phyloP scores from a whole-genome alignment of 2,113 vertebrate species.

The Opisthocomus hoazin region DNA sequence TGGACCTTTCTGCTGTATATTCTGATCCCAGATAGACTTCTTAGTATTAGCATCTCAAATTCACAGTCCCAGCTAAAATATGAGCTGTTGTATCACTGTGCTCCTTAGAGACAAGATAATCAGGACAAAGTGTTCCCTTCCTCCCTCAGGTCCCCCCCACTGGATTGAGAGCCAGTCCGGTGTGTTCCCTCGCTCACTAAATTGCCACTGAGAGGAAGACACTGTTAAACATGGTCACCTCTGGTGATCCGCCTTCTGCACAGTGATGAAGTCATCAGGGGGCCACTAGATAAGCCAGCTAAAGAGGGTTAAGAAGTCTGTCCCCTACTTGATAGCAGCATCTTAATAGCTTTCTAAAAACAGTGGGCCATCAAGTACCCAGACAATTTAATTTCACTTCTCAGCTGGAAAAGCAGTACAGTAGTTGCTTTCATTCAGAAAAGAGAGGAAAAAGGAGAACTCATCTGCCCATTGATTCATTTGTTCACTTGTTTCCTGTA shows the following conservation, averaged over 20 bases:
- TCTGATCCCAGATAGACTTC: not conserved
- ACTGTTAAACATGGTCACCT: not conserved
- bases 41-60: not conserved
- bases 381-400: constrained; percentile 67
- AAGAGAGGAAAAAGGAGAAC: not conserved
- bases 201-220: constrained; percentile 28
- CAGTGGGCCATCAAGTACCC: constrained; percentile 50
- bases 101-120: not conserved
- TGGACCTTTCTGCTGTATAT: not conserved
- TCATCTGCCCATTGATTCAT: not conserved
- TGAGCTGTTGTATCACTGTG: not conserved
- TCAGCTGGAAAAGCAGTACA: constrained; percentile 60
- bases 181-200: not conserved
- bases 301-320: constrained; percentile 59
- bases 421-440: constrained; percentile 40
- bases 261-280: not conserved
- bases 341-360: constrained; percentile 65
- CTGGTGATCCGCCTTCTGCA: not conserved
- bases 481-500: not conserved
- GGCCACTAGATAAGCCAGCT: constrained; percentile 41
- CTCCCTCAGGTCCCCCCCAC: not conserved
- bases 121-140: not conserved
- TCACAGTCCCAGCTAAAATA: not conserved
- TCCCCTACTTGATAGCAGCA: constrained; percentile 9
- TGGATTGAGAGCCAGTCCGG: not conserved